These are phyloP conservation scores for Luscinia megarhynchos DNA, from an alignment of 2,797 vertebrate genomes.

Conservation along the genomic window DNA sequence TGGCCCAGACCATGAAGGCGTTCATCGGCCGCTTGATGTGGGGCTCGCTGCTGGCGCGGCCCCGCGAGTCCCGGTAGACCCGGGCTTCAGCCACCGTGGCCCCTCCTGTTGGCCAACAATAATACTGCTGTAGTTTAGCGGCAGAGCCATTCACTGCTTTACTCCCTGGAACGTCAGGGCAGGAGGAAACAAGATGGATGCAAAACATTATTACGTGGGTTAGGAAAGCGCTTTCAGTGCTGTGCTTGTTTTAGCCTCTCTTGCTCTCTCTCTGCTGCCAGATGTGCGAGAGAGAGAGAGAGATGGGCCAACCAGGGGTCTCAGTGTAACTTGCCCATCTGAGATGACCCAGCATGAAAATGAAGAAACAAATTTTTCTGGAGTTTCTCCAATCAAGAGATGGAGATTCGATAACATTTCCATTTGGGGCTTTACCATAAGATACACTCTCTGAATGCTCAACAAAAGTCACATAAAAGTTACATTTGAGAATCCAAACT, in stretches of 20 bases:
- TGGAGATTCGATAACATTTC: not conserved
- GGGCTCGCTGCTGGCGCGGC: conserved; percentile 95
- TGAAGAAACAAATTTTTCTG: not conserved
- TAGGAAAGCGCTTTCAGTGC: not conserved
- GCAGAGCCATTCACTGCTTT: conserved; percentile 91
- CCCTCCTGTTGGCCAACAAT: conserved; percentile 98
- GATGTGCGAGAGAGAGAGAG: not conserved
- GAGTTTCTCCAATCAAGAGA: not conserved
- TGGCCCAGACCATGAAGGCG: conserved; percentile 99
- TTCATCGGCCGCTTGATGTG: conserved; percentile 99
- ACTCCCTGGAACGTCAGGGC: conserved; percentile 87
- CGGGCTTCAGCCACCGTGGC: conserved; percentile 95
- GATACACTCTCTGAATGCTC: not conserved
- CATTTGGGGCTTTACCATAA: not conserved
- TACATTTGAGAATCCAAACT: not conserved
- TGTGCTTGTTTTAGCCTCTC: conserved; percentile 18
- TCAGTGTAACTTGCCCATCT: not conserved
- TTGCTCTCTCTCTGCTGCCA: not conserved
- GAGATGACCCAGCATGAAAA: not conserved
- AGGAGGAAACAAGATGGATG: conserved; percentile 86
- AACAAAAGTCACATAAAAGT: not conserved
- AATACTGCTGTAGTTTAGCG: conserved; percentile 94
- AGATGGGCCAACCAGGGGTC: not conserved
- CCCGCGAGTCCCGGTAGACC: conserved; percentile 95
- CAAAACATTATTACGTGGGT: conserved; percentile 81